Percentiles rank a stretch among this genome's conserved stretches.
phyloP scores from a whole-genome alignment of 1,140 invertebrate genomes.

The Cephus cinctus region DNA sequence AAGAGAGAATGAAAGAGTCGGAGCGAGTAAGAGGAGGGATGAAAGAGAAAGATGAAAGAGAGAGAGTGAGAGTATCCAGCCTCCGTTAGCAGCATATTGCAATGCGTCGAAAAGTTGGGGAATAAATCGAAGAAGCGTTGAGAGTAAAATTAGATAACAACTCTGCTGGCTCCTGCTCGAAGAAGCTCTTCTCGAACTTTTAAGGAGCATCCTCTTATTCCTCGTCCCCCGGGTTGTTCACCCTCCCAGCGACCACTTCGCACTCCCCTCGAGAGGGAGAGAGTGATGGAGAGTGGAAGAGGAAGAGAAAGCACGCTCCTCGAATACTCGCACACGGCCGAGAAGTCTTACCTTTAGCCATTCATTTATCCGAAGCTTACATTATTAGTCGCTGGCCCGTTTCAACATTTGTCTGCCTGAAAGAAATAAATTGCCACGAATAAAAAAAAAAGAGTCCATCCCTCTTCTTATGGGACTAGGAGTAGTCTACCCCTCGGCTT shows the following conservation, averaged over 20 bases:
- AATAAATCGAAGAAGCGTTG: constrained; percentile 59
- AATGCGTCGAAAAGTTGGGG: constrained; percentile 55
- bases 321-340: constrained; percentile 1
- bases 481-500: neutral
- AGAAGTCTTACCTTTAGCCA: constrained; percentile 4
- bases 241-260: constrained; percentile 1
- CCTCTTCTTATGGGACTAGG: neutral
- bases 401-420: constrained; percentile 42
- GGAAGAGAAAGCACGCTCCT: neutral
- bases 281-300: neutral
- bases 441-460: constrained; percentile 16
- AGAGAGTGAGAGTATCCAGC: constrained; percentile 8
- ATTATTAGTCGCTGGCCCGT: constrained; percentile 45
- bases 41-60: constrained; percentile 13
- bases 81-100: constrained; percentile 56
- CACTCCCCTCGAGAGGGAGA: neutral
- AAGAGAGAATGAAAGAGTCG: neutral
- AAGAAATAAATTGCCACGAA: constrained; percentile 39
- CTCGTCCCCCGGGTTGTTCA: constrained; percentile 21
- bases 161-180: constrained; percentile 26
- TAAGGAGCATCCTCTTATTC: constrained; percentile 52
- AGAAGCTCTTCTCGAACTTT: constrained; percentile 50
- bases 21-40: constrained; percentile 6
- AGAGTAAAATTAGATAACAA: constrained; percentile 59
- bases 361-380: constrained; percentile 43